A percentile compares a stretch with the other conserved stretches of the same genome.
phyloP scores from a whole-genome alignment of 2,113 vertebrate species.

The Ranitomeya variabilis region DNA sequence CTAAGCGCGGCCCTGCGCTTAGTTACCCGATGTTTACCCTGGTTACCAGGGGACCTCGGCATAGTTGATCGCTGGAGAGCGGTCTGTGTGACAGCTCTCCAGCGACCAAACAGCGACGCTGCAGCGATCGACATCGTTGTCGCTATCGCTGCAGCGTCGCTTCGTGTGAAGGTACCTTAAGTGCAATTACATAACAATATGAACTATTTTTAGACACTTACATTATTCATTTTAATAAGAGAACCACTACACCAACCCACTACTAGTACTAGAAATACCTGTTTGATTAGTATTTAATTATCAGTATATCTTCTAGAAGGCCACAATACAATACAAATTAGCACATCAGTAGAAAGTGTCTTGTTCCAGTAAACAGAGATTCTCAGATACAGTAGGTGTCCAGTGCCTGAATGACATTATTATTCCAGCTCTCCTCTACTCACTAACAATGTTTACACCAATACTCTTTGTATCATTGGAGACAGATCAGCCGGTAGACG shows the following conservation, averaged over 20 bases:
- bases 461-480: not conserved
- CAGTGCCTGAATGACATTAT: not conserved
- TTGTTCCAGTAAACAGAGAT: slow-evolving; percentile 5
- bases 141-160: no score
- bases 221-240: not conserved
- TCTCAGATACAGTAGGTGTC: slow-evolving; percentile 27
- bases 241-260: no score
- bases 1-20: no score
- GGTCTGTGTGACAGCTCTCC: no score
- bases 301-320: not conserved
- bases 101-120: no score
- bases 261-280: slow-evolving; percentile 7
- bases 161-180: no score
- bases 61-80: no score
- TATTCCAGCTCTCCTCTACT: not conserved
- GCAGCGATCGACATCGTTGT: no score
- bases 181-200: no score
- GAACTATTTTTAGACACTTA: no score
- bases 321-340: slow-evolving; percentile 34
- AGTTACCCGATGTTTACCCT: no score
- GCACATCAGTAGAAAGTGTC: slow-evolving; percentile 13
- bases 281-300: not conserved
- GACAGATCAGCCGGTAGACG: not conserved
- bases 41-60: no score
- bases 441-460: not conserved